phyloP scores from a whole-genome alignment of 2,888 invertebrate genomes.

The Meganola albula region DNA sequence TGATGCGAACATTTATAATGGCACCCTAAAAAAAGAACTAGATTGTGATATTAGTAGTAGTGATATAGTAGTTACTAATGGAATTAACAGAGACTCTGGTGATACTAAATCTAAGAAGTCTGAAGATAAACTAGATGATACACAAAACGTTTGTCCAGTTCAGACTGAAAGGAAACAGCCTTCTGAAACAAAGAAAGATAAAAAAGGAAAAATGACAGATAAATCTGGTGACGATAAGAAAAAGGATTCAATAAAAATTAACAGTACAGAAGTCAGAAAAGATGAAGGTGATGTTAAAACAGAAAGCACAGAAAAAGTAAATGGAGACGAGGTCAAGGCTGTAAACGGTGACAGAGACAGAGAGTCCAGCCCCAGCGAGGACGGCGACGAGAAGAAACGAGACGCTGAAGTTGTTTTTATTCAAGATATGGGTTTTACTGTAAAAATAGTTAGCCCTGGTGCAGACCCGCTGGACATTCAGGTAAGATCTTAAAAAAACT shows the following conservation, averaged over 20 bases:
- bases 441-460: conserved; percentile 95
- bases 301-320: conserved; percentile 44
- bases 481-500: conserved; percentile 61
- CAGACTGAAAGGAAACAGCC: conserved; percentile 43
- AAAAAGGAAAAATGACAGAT: conserved; percentile 48
- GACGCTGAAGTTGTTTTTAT: conserved; percentile 91
- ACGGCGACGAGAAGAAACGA: conserved; percentile 77
- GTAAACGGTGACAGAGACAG: conserved; percentile 65
- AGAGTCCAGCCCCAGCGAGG: conserved; percentile 68
- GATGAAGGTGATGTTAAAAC: conserved; percentile 35
- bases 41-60: conserved; percentile 77
- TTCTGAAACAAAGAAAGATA: conserved; percentile 57
- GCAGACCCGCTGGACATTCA: conserved; percentile 95
- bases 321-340: conserved; percentile 46
- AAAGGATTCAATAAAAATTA: conserved; percentile 40
- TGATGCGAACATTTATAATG: conserved; percentile 58
- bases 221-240: conserved; percentile 53
- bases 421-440: conserved; percentile 94
- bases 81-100: conserved; percentile 62
- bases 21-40: conserved; percentile 61
- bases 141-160: conserved; percentile 38
- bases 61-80: conserved; percentile 73
- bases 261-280: conserved; percentile 41
- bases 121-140: conserved; percentile 46
- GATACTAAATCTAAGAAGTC: conserved; percentile 61